These are phyloP conservation scores for Zootoca vivipara DNA, from an alignment of 2,113 vertebrate species.

Conservation along the genomic window DNA sequence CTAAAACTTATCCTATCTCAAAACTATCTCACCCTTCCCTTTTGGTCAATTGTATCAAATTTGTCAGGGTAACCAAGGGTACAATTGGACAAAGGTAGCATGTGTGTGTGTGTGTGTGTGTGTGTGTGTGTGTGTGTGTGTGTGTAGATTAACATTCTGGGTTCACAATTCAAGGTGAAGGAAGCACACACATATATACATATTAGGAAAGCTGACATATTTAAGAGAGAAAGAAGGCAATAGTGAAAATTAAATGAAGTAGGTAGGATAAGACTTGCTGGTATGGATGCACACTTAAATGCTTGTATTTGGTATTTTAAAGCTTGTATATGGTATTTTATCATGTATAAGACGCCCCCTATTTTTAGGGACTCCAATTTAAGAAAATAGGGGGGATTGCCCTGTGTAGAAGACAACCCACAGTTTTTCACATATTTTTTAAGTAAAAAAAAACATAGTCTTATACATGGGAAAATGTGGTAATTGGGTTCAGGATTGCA, in stretches of 20 bases:
- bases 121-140: not conserved
- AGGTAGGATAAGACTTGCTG: not conserved
- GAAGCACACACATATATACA: not conserved
- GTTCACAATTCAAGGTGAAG: not conserved
- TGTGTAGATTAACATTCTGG: not conserved
- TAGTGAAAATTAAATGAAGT: not conserved
- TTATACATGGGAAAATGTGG: not conserved
- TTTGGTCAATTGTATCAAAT: not conserved
- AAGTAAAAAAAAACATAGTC: too few relatives aligned
- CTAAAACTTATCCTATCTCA: not conserved
- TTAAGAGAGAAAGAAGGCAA: not conserved
- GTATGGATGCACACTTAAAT: not conserved
- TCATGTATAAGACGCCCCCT: too few relatives aligned
- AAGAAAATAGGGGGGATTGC: too few relatives aligned
- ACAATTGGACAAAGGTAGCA: not conserved
- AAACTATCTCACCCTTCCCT: not conserved
- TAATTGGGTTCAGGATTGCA: conserved; percentile 14
- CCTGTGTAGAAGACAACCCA: too few relatives aligned
- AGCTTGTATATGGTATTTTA: not conserved
- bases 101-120: not conserved
- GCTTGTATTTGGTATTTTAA: not conserved
- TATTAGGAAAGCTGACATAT: not conserved
- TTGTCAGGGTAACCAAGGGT: not conserved
- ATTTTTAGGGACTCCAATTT: too few relatives aligned
- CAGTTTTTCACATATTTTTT: too few relatives aligned